Percentiles rank a stretch among this genome's conserved stretches.
These are phyloP conservation scores for Ornithoptera alexandrae DNA, from an alignment of 2,888 invertebrate genomes.

Conservation along the genomic window DNA sequence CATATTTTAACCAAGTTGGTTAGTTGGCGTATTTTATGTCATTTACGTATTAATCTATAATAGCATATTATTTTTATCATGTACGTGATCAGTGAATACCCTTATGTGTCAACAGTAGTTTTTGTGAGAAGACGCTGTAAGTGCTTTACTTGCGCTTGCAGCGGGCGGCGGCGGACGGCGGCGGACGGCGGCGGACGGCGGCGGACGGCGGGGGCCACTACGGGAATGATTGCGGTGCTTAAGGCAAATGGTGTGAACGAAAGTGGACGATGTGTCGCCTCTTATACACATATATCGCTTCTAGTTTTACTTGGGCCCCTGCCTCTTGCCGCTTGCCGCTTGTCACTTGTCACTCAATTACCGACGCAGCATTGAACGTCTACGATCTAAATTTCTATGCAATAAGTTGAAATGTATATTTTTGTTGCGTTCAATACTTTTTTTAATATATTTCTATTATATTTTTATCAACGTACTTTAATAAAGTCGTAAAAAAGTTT, in stretches of 20 bases:
- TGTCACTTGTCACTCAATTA: background rate
- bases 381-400: background rate
- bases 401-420: background rate
- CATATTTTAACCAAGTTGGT: too few species aligned
- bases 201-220: background rate
- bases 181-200: too few species aligned
- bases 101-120: too few species aligned
- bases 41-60: too few species aligned
- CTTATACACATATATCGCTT: constrained; percentile 16
- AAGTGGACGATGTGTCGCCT: constrained; percentile 43
- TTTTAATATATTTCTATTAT: background rate
- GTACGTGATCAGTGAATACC: too few species aligned
- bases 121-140: too few species aligned
- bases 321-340: constrained; percentile 9
- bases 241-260: constrained; percentile 37
- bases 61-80: too few species aligned
- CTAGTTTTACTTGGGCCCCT: constrained; percentile 33
- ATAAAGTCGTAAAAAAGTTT: background rate
- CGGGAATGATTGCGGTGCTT: constrained; percentile 37
- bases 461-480: background rate
- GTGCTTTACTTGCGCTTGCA: too few species aligned
- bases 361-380: background rate
- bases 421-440: background rate
- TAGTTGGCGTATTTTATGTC: too few species aligned
- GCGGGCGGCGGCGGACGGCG: too few species aligned